Percentiles rank a stretch among this genome's conserved stretches.
phyloP scores from a whole-genome alignment of 2,888 invertebrate species.

The Drosophila infuscata region DNA sequence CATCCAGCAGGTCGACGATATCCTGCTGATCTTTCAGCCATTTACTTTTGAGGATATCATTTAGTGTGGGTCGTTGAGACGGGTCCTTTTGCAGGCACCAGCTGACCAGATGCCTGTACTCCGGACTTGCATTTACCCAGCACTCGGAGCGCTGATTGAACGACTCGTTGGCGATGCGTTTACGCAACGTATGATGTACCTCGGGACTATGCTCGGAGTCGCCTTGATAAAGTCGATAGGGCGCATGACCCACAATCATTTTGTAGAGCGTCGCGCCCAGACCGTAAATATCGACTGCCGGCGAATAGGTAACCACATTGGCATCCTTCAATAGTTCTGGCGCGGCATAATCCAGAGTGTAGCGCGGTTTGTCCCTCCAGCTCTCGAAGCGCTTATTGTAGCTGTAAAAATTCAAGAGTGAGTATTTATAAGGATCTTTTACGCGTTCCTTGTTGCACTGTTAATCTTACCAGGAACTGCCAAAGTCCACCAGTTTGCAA shows the following conservation, averaged over 20 bases:
- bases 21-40: constrained; percentile 73
- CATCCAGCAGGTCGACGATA: constrained; percentile 63
- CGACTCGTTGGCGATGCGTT: constrained; percentile 74
- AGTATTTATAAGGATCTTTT: background rate
- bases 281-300: constrained; percentile 98
- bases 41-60: constrained; percentile 85
- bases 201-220: constrained; percentile 56
- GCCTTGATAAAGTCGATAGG: constrained; percentile 87
- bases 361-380: constrained; percentile 90
- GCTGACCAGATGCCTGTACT: constrained; percentile 69
- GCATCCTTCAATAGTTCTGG: constrained; percentile 92
- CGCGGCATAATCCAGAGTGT: constrained; percentile 94
- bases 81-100: constrained; percentile 77
- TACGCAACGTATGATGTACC: constrained; percentile 61
- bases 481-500: constrained; percentile 97
- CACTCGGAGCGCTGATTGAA: constrained; percentile 73
- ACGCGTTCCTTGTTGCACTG: background rate
- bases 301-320: constrained; percentile 88
- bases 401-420: constrained; percentile 40
- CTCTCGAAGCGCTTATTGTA: constrained; percentile 63
- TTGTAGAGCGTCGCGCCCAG: constrained; percentile 94
- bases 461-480: constrained; percentile 89
- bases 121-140: constrained; percentile 73
- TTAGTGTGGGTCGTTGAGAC: constrained; percentile 68
- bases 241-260: constrained; percentile 93